Conservation (phyloP, 2,888 invertebrate genomes). For the Pachliopta kotzebuea region DNA sequence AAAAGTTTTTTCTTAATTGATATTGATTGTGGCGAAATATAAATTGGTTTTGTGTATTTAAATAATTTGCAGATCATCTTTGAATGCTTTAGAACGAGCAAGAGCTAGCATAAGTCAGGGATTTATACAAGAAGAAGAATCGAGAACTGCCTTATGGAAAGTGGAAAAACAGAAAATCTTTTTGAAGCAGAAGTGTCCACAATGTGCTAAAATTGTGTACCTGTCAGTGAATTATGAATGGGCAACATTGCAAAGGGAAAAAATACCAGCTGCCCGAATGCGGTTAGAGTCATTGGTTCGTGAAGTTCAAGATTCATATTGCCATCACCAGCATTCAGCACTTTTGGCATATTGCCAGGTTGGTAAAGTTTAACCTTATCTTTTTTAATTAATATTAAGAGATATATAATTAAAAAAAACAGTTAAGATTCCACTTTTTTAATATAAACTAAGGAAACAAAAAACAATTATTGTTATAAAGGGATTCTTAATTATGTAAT, state of each 20-base stretch:
- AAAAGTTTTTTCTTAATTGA: background rate
- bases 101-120: slow-evolving; percentile 46
- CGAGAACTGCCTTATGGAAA: slow-evolving; percentile 54
- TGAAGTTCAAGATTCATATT: slow-evolving; percentile 66
- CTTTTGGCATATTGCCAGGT: slow-evolving; percentile 67
- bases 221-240: slow-evolving; percentile 52
- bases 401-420: too few relatives aligned
- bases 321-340: slow-evolving; percentile 64
- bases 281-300: slow-evolving; percentile 53
- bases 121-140: slow-evolving; percentile 55
- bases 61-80: slow-evolving; percentile 51
- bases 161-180: slow-evolving; percentile 48
- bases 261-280: slow-evolving; percentile 56
- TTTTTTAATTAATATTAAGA: too few relatives aligned
- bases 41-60: background rate
- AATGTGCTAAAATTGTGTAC: slow-evolving; percentile 50
- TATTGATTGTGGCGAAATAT: slow-evolving; percentile 40
- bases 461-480: too few relatives aligned
- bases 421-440: too few relatives aligned
- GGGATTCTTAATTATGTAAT: too few relatives aligned
- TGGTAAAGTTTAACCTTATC: background rate
- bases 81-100: slow-evolving; percentile 62
- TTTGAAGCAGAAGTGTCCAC: slow-evolving; percentile 45
- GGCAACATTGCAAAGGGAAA: slow-evolving; percentile 55
- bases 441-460: too few relatives aligned